Evolutionary conservation across 2,113 vertebrate genomes (phyloP).

Genomic region (Tinamus guttatus): DNA sequence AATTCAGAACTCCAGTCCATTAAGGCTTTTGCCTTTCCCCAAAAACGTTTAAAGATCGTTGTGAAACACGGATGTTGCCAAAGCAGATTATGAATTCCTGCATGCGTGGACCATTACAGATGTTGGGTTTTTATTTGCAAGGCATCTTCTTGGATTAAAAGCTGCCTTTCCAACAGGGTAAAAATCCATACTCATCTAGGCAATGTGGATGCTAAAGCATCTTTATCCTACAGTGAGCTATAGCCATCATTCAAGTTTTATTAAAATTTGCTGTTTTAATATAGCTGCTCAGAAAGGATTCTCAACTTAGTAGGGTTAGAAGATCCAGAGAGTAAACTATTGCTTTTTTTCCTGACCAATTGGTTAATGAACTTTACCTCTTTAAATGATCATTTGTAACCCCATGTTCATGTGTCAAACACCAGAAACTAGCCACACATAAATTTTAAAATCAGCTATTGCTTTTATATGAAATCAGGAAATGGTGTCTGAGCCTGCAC

Average conservation of each 20-base stretch:
- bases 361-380: not conserved
- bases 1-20: not conserved
- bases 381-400: constrained; percentile 3
- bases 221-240: not conserved
- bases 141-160: not conserved
- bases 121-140: not conserved
- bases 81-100: not conserved
- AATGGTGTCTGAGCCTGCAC: not conserved
- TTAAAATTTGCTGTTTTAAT: not conserved
- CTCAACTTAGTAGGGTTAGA: not conserved
- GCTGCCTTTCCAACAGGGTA: not conserved
- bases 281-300: not conserved
- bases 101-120: not conserved
- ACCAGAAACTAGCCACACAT: not conserved
- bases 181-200: not conserved
- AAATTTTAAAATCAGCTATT: not conserved
- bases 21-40: not conserved
- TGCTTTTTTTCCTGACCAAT: not conserved
- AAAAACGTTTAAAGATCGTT: not conserved
- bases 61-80: not conserved
- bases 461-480: not conserved
- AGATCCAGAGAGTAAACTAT: not conserved
- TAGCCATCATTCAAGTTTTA: not conserved
- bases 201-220: not conserved
- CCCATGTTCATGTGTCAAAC: not conserved